These are phyloP conservation scores for Drosophila pruinosa DNA, from an alignment of 1,140 invertebrate genomes.

Conservation along the genomic window DNA sequence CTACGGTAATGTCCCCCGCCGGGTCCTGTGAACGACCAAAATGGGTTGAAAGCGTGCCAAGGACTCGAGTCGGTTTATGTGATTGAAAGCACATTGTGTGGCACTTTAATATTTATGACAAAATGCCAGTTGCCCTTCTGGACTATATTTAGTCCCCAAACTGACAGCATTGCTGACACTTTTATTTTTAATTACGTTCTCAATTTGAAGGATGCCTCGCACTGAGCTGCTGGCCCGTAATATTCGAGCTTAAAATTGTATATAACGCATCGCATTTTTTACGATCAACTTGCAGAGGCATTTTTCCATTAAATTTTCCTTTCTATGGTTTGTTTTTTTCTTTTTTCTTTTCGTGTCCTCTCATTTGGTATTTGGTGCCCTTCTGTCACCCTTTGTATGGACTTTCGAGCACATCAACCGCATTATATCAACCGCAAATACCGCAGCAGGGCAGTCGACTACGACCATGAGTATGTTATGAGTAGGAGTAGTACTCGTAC, in stretches of 20 bases:
- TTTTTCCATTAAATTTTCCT: constrained; percentile 64
- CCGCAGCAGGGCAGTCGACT: constrained; percentile 32
- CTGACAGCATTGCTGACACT: constrained; percentile 28
- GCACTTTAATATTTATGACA: constrained; percentile 73
- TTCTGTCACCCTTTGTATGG: constrained; percentile 45
- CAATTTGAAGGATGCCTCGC: constrained; percentile 22
- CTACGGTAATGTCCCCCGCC: too few species aligned
- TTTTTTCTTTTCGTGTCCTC: neutral
- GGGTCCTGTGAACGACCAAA: neutral
- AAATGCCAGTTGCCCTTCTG: constrained; percentile 47
- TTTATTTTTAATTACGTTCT: constrained; percentile 64
- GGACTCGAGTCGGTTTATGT: constrained; percentile 46
- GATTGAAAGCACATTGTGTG: constrained; percentile 57
- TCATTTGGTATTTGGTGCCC: constrained; percentile 16
- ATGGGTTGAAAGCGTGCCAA: constrained; percentile 48
- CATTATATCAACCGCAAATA: constrained; percentile 58
- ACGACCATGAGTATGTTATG: neutral
- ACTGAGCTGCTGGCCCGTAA: neutral
- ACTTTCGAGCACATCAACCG: constrained; percentile 68
- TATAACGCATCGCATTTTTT: constrained; percentile 54
- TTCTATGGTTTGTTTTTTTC: neutral
- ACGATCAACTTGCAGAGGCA: constrained; percentile 42
- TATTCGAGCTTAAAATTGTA: constrained; percentile 39
- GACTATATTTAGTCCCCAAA: constrained; percentile 48
- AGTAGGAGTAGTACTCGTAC: constrained; percentile 2